Conservation (phyloP, 2,113 vertebrate species). For the Oenanthe melanoleuca region DNA sequence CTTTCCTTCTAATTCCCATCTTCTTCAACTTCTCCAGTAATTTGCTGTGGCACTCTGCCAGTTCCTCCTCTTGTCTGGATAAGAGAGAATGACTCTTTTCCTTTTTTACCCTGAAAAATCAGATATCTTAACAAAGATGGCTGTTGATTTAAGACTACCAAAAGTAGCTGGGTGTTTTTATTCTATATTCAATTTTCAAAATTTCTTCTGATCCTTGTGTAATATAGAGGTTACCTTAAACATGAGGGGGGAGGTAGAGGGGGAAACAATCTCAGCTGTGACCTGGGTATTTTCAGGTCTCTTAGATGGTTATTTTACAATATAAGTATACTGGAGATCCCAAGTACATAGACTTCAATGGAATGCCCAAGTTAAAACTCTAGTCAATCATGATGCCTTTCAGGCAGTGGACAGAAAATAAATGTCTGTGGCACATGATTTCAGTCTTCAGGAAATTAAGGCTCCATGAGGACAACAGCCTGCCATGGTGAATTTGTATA, state of each 20-base stretch:
- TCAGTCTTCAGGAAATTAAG: not conserved
- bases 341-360: not conserved
- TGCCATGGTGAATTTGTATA: not conserved
- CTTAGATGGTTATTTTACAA: not conserved
- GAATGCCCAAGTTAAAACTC: not conserved
- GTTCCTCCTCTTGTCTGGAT: not conserved
- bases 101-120: not conserved
- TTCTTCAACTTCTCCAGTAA: not conserved
- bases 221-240: not conserved
- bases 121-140: not conserved
- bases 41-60: not conserved
- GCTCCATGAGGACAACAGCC: not conserved
- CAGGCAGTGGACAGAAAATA: not conserved
- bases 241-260: rapidly evolving
- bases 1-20: not conserved
- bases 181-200: not conserved
- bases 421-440: not conserved
- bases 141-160: not conserved
- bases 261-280: not conserved
- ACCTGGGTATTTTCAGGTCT: not conserved
- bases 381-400: not conserved
- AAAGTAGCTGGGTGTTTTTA: not conserved
- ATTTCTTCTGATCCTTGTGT: not conserved
- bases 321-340: not conserved
- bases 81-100: not conserved